phyloP scores from a whole-genome alignment of 2,113 vertebrate species.

The Sylvietta virens region DNA sequence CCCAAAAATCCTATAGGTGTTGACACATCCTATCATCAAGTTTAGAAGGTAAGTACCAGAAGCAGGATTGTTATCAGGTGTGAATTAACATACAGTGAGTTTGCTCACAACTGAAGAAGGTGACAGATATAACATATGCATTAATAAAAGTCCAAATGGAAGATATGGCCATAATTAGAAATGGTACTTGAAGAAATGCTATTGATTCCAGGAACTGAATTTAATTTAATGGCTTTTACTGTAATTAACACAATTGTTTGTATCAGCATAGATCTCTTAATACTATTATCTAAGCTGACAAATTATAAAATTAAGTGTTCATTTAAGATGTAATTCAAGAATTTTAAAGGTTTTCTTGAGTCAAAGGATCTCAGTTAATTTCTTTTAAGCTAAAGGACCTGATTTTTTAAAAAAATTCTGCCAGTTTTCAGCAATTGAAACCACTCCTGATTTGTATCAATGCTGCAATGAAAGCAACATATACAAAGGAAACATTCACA shows the following conservation, averaged over 20 bases:
- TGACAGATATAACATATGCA: slow-evolving; percentile 70
- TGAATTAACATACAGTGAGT: slow-evolving; percentile 75
- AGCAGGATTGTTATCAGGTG: slow-evolving; percentile 70
- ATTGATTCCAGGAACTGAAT: slow-evolving; percentile 73
- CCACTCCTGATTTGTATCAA: background rate
- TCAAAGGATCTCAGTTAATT: slow-evolving; percentile 56
- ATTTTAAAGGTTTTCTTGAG: slow-evolving; percentile 54
- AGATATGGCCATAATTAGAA: slow-evolving; percentile 62
- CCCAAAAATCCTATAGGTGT: slow-evolving; percentile 42
- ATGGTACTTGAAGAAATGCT: slow-evolving; percentile 61
- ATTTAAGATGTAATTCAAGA: slow-evolving; percentile 66
- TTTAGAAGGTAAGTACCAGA: slow-evolving; percentile 56
- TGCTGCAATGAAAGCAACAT: background rate
- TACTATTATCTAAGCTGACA: slow-evolving; percentile 67
- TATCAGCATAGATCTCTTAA: slow-evolving; percentile 66
- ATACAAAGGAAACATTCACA: background rate
- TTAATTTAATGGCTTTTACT: slow-evolving; percentile 73
- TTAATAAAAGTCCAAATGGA: slow-evolving; percentile 66
- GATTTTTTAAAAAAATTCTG: background rate
- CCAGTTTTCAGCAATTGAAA: background rate
- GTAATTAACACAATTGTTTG: slow-evolving; percentile 72
- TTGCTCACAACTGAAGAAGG: slow-evolving; percentile 47
- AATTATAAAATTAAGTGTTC: slow-evolving; percentile 73
- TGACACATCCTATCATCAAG: slow-evolving; percentile 64
- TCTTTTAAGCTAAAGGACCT: background rate